phyloP scores from a whole-genome alignment of 2,113 vertebrate species.

The Cyprinodon variegatus region DNA sequence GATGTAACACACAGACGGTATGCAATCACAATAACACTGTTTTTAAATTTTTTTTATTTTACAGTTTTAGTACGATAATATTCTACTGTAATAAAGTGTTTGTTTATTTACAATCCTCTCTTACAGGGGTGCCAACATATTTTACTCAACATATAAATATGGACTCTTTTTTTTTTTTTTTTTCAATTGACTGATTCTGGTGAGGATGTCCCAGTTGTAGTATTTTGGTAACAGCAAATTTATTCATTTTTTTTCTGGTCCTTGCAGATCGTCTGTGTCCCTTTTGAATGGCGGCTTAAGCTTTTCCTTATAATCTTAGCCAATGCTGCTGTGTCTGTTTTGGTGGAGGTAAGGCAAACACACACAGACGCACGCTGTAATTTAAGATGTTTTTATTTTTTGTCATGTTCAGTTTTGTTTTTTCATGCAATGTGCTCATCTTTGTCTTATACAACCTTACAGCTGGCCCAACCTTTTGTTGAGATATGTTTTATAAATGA shows the following conservation, averaged over 20 bases:
- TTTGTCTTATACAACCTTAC: constrained; percentile 47
- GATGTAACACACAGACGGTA: neutral
- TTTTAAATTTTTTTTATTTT: no score
- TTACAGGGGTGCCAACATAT: no score
- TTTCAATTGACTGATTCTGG: no score
- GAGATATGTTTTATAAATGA: constrained; percentile 2
- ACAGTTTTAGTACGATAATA: neutral
- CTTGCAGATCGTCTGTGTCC: constrained; percentile 90
- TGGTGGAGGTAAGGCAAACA: constrained; percentile 89
- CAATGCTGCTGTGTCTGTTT: constrained; percentile 84
- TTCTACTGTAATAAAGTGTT: neutral
- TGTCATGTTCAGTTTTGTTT: constrained; percentile 55
- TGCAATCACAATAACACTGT: neutral
- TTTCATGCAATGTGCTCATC: constrained; percentile 71
- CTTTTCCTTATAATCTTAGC: constrained; percentile 84
- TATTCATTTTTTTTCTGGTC: neutral
- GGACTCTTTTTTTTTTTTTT: no score
- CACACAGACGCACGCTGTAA: neutral
- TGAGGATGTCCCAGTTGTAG: neutral
- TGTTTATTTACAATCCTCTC: neutral
- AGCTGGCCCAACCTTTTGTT: constrained; percentile 31
- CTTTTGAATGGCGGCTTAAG: constrained; percentile 85
- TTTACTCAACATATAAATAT: no score
- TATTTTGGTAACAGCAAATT: neutral
- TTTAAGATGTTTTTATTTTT: constrained; percentile 41